Percentiles rank a stretch among this genome's conserved stretches.
Conservation (phyloP, 92 coral and sea anemone species). For the Montipora capitata region DNA sequence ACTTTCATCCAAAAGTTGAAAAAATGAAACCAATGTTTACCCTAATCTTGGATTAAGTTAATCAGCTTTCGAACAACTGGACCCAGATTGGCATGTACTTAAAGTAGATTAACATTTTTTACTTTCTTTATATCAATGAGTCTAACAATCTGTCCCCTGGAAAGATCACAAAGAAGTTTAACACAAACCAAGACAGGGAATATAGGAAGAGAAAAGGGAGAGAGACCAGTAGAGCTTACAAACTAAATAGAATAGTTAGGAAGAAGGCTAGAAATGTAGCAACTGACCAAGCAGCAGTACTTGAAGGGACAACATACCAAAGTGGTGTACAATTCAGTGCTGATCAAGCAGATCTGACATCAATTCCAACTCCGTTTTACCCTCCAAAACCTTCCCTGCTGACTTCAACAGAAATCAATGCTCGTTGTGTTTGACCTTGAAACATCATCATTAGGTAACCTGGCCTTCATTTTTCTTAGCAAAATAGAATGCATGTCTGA, state of each 20-base stretch:
- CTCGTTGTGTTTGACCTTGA: conserved; percentile 59
- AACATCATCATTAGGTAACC: conserved; percentile 48
- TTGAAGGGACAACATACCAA: conserved; percentile 41
- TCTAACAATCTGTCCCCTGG: conserved; percentile 62
- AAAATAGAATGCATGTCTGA: background rate
- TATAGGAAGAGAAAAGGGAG: conserved; percentile 20
- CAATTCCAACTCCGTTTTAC: conserved; percentile 45
- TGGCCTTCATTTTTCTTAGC: background rate
- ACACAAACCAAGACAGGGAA: conserved; percentile 27
- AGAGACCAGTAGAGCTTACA: conserved; percentile 35
- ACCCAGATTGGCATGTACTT: background rate
- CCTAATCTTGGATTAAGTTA: too few relatives aligned
- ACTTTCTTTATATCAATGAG: conserved; percentile 42
- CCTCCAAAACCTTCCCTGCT: conserved; percentile 45
- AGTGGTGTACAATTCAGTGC: conserved; percentile 39
- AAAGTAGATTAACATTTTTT: background rate
- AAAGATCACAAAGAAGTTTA: conserved; percentile 21
- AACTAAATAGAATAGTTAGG: conserved; percentile 26
- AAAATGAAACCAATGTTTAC: too few relatives aligned
- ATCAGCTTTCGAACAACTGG: too few relatives aligned
- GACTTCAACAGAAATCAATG: conserved; percentile 19
- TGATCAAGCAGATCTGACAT: conserved; percentile 12
- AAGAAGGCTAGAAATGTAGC: conserved; percentile 23
- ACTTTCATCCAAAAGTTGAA: too few relatives aligned
- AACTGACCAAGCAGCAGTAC: conserved; percentile 20